Base-by-base conservation (phyloP, 2,888 invertebrate species). In the Colostygia pectinataria region DNA sequence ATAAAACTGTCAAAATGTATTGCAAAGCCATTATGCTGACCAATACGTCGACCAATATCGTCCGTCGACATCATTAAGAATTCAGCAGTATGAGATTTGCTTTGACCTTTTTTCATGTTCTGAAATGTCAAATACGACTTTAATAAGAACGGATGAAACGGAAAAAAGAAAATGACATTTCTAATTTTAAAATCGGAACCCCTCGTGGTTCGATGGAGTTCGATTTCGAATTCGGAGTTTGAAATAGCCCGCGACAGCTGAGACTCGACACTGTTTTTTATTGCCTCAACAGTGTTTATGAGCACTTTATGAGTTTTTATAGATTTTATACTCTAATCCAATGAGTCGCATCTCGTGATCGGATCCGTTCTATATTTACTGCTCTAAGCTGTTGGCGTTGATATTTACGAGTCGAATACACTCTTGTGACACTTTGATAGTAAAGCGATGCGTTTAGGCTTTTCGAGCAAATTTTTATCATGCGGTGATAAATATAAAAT, bases 161-260 rank as follows among this genome's bases (percentile, higher is more conserved):
- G 66, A 68, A 72, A 52, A 62, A 71, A 75, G 72, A 66, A 71
- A 74, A 77, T 71, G 64, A 75, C 65, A 53, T 68, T 76, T 83
- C 83, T 79, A 82, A 79, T 74, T 78, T 83, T 81, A 80, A 82
- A 81, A 77, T 74, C 74, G 71, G 74, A 71, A 71, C 77, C 74
- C 76, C 74, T 73, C 66, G 82, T 71, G 65, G 84, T 88, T 89
- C 89, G 89, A 89, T 90, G 51, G 41, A 40, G 85, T 87, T 83
- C 74, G 79, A 85, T 84, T 74, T 73, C 54, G 41, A 57, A 57
- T 65, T 51, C 41, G 61, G 57, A 86, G 83, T 86, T 85, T 74
- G 78, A 89, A 89, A 89, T 89, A 89, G 83, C 86, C 45, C 83
- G 77, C 86, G 88, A 88, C 89, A 89, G 90, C 89, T 89, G 90